Conservation (phyloP, 2,888 invertebrate genomes). For the Ernsta delagoae region DNA sequence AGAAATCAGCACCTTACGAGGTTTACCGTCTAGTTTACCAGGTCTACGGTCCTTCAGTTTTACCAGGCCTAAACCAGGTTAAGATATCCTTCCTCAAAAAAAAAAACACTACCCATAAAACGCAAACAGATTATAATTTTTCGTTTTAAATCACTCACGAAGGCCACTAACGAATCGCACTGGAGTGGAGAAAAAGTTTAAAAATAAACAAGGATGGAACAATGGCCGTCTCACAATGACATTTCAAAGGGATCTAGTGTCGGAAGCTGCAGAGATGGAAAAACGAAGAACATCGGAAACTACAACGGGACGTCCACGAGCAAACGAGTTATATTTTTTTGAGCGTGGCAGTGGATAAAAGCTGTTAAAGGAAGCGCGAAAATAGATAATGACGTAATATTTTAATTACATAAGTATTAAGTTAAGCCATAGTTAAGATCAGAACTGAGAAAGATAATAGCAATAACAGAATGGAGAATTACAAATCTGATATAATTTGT, state of each 20-base stretch:
- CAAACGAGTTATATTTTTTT: neutral
- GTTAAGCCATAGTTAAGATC: too few species aligned
- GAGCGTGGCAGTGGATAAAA: neutral
- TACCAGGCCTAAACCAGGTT: neutral
- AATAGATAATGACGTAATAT: too few species aligned
- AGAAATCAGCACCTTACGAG: neutral
- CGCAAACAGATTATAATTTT: slow-evolving; percentile 37
- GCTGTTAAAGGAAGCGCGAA: neutral
- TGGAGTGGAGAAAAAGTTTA: slow-evolving; percentile 49
- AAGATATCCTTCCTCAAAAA: neutral
- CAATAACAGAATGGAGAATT: too few species aligned
- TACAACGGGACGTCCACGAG: neutral
- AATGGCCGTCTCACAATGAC: slow-evolving; percentile 54
- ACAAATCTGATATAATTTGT: too few species aligned
- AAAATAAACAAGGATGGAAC: slow-evolving; percentile 55
- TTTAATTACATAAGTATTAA: too few species aligned
- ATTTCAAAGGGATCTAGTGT: slow-evolving; percentile 53
- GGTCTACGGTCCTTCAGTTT: too few species aligned
- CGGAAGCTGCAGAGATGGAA: slow-evolving; percentile 45
- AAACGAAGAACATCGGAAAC: slow-evolving; percentile 39
- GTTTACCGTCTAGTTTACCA: too few species aligned
- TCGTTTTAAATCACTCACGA: slow-evolving; percentile 40
- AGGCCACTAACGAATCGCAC: slow-evolving; percentile 52
- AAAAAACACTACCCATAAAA: slow-evolving; percentile 22
- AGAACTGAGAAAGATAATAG: too few species aligned